Base-by-base conservation (phyloP, 2,113 vertebrate species). In the Xiphophorus couchianus region DNA sequence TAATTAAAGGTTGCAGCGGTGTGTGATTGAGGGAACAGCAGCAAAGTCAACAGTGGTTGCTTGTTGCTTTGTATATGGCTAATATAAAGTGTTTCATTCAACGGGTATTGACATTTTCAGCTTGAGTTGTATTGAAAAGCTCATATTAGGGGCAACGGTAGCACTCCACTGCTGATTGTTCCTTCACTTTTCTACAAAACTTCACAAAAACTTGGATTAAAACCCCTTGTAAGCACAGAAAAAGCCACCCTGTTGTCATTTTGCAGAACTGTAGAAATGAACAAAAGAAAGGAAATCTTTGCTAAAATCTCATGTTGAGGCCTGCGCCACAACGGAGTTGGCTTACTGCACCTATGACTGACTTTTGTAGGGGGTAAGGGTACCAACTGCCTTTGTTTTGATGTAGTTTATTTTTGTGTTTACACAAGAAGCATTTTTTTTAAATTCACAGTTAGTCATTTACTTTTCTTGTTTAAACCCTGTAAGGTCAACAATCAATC, bases 401-500 rank as follows among this genome's bases (percentile, higher is more conserved):
- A 0, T 66, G 37, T n/a, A 19, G 60, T 75, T 62, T 73, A 68
- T 62, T 83, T 67, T 48, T 11, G 51, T 68, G 69, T 80, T 77
- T 65, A 71, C 30, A 78, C 22, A 44, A 79, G 17, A 67, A 25
- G 58, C 72, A 73, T 35, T 25, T 81, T 37, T 74, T 77, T 80
- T 71, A 62, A 19, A 77, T 66, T 78, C 48, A 51, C 60, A 28
- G 42, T 66, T 44, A 71, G 37, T 67, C 60, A 60, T 73, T 78
- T 61, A 72, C 29, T 51, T 58, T 8, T 66, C 31, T 30, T 33
- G 6, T 77, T 69, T 66, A 3, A 62, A 77, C 76, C 74, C 78
- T 48, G 72, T 76, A 62, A 54, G 82, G 77, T 61, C 63, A 81
- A 30, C 29, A 63, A 66, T 75, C 5, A 82, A 81, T 71, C 60